phyloP scores from a whole-genome alignment of 2,113 vertebrate genomes.

The Mus spicilegus region DNA sequence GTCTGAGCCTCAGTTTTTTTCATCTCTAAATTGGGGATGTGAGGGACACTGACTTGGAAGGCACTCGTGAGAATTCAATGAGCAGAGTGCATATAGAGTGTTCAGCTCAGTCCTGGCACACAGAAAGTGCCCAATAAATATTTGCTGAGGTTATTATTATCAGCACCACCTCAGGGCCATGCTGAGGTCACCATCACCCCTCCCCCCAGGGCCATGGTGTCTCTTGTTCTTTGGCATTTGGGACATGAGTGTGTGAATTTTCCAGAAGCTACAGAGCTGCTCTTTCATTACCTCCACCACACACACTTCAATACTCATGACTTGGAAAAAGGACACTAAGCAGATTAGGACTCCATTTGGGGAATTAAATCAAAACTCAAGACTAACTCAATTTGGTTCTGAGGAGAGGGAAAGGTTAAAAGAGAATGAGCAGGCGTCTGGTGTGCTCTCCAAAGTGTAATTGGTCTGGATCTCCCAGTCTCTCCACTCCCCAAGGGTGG shows the following conservation, averaged over 20 bases:
- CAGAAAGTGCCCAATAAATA: not conserved
- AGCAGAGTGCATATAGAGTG: not conserved
- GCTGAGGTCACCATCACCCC: not conserved
- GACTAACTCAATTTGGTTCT: constrained; percentile 81
- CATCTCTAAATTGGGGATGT: constrained; percentile 27
- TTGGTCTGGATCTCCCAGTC: constrained; percentile 52
- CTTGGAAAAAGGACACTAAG: constrained; percentile 81
- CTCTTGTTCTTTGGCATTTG: constrained; percentile 23
- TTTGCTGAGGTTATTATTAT: not conserved
- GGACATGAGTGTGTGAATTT: constrained; percentile 9
- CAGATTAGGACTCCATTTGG: constrained; percentile 81
- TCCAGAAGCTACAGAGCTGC: constrained; percentile 53
- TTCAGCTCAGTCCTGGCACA: not conserved
- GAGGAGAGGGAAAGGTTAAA: constrained; percentile 82
- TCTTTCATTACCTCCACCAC: constrained; percentile 28
- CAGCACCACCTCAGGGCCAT: not conserved
- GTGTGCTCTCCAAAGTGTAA: constrained; percentile 67
- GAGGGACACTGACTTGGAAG: not conserved
- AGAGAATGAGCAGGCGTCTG: constrained; percentile 76
- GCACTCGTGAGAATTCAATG: not conserved
- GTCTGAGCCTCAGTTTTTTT: constrained; percentile 47
- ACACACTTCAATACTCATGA: constrained; percentile 66
- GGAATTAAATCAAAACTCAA: constrained; percentile 85
- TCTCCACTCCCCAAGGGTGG: not conserved
- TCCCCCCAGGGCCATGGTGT: not conserved